phyloP scores from a whole-genome alignment of 2,797 vertebrate species.

The Peromyscus attwateri region DNA sequence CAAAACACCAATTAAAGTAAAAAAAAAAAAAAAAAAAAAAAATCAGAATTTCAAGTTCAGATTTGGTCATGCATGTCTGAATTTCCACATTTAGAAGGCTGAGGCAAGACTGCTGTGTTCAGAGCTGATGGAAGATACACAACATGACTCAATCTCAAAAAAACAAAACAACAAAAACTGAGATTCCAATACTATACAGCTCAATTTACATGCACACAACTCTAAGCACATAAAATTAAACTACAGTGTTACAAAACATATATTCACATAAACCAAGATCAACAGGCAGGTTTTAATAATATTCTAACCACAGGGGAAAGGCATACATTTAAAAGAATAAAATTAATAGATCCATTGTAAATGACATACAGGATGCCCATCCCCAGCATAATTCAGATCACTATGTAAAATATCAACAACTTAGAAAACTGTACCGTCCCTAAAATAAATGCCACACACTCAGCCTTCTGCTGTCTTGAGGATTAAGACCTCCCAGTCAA shows the following conservation, averaged over 20 bases:
- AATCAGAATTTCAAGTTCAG: not conserved
- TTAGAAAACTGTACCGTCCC: not conserved
- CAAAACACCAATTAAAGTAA: too few species aligned
- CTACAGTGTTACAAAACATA: not conserved
- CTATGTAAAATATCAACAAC: not conserved
- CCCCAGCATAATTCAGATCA: not conserved
- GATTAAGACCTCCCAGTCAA: conserved; percentile 8
- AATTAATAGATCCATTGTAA: not conserved
- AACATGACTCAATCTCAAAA: not conserved
- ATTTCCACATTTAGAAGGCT: not conserved
- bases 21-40: not conserved
- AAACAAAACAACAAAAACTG: not conserved
- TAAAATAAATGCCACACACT: not conserved
- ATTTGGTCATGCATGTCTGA: not conserved
- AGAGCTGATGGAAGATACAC: not conserved
- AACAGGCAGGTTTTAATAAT: not conserved
- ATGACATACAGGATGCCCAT: not conserved
- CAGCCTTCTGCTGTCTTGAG: not conserved
- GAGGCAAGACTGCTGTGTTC: not conserved
- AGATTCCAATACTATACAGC: not conserved
- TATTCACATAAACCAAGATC: not conserved
- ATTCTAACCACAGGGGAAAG: not conserved
- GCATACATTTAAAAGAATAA: conserved; percentile 2
- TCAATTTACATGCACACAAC: not conserved
- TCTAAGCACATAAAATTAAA: not conserved